Conservation (phyloP, 2,797 vertebrate species). For the Pangasius sanitwongsei region DNA sequence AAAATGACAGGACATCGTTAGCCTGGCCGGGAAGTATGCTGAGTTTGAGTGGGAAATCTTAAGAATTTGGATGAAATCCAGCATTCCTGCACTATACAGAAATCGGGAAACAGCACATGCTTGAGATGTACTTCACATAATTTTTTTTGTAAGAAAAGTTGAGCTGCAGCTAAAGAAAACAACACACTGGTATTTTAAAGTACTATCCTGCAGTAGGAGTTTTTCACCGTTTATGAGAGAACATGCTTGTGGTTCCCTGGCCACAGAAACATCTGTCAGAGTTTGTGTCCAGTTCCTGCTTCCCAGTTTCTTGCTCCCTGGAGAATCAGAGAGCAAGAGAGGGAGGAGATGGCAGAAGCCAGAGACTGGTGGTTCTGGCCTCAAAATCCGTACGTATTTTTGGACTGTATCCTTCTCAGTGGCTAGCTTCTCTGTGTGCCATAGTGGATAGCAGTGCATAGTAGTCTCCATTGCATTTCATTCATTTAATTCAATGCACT, state of each 20-base stretch:
- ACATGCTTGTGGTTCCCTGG: slow-evolving; percentile 71
- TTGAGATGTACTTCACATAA: slow-evolving; percentile 64
- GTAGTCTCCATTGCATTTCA: slow-evolving; percentile 34
- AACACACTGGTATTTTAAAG: slow-evolving; percentile 64
- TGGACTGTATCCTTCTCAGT: slow-evolving; percentile 41
- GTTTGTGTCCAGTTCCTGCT: slow-evolving; percentile 68
- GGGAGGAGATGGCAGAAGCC: slow-evolving; percentile 53
- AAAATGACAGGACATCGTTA: slow-evolving; percentile 64
- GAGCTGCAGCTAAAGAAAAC: slow-evolving; percentile 68
- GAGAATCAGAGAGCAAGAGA: slow-evolving; percentile 49
- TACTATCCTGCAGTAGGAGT: slow-evolving; percentile 67
- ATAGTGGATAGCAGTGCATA: slow-evolving; percentile 29
- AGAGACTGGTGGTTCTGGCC: slow-evolving; percentile 59
- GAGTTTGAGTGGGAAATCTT: slow-evolving; percentile 60
- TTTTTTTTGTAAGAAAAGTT: slow-evolving; percentile 59
- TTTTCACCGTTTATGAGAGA: slow-evolving; percentile 71
- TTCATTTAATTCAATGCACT: slow-evolving; percentile 25
- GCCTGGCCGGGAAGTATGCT: slow-evolving; percentile 62
- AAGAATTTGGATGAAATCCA: slow-evolving; percentile 60
- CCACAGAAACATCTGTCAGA: slow-evolving; percentile 74
- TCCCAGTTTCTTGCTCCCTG: slow-evolving; percentile 57
- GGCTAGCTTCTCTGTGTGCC: slow-evolving; percentile 34
- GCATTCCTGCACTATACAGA: slow-evolving; percentile 59
- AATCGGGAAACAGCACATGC: slow-evolving; percentile 58
- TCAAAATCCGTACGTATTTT: slow-evolving; percentile 49